phyloP scores from a whole-genome alignment of 2,113 vertebrate species.

The Gorilla gorilla region DNA sequence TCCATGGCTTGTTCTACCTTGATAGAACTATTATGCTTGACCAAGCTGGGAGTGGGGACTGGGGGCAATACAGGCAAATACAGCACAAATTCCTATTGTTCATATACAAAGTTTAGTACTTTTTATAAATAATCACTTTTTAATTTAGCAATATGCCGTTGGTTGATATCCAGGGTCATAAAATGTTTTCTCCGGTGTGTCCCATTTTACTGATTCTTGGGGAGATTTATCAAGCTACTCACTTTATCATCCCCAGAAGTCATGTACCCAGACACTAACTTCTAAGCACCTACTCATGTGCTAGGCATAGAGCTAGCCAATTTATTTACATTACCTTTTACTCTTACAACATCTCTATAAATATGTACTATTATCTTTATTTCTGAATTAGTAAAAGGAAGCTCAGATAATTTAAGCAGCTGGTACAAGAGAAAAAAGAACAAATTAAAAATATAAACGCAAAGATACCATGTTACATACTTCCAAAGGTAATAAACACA shows the following conservation, averaged over 20 bases:
- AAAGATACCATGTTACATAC: neutral
- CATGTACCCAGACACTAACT: neutral
- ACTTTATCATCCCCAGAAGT: neutral
- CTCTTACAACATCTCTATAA: neutral
- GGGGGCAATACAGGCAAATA: neutral
- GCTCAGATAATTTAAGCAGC: neutral
- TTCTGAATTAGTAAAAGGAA: constrained; percentile 31
- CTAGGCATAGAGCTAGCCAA: neutral
- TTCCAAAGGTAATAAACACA: constrained; percentile 42
- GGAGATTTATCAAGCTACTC: neutral
- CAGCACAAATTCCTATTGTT: neutral
- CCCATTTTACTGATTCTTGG: neutral
- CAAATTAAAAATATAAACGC: constrained; percentile 15
- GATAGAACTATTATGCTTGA: neutral
- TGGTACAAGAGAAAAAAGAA: neutral
- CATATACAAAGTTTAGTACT: neutral
- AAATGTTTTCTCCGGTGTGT: neutral
- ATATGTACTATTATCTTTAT: neutral
- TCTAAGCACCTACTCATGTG: neutral
- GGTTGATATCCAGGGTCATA: neutral
- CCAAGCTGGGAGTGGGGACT: neutral
- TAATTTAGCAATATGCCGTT: neutral
- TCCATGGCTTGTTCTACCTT: neutral
- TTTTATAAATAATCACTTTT: neutral
- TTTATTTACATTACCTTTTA: neutral